A percentile compares a stretch with the other conserved stretches of the same genome.
Conservation (phyloP, 2,113 vertebrate genomes). For the Cyphomyrus discorhynchus region DNA sequence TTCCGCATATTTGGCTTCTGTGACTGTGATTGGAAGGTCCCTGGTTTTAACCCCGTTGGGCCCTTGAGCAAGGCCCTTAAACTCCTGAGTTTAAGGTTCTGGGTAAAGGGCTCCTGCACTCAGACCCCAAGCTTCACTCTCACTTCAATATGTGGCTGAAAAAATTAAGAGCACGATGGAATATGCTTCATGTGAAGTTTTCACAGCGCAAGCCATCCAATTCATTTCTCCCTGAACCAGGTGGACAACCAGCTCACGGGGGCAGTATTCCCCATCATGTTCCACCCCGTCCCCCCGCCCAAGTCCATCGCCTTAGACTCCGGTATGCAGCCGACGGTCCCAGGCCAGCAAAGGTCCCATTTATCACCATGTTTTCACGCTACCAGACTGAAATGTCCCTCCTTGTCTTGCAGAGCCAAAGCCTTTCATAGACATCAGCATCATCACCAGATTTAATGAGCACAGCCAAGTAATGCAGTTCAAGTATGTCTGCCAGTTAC, state of each 20-base stretch:
- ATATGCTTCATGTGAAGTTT: not conserved
- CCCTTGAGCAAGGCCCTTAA: not conserved
- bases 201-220: not conserved
- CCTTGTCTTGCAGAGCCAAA: conserved; percentile 74
- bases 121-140: not conserved
- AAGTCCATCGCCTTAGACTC: conserved; percentile 91
- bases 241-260: conserved; percentile 91
- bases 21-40: not conserved
- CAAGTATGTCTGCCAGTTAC: conserved; percentile 72
- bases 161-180: not conserved
- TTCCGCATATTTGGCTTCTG: not conserved
- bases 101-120: not conserved
- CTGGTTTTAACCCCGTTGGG: not conserved
- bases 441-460: conserved; percentile 91
- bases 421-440: conserved; percentile 87
- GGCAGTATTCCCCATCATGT: conserved; percentile 86
- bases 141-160: not conserved
- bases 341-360: not conserved
- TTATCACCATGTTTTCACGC: not conserved
- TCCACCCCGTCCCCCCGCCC: conserved; percentile 92
- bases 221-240: conserved; percentile 47
- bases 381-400: not conserved
- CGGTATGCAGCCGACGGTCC: conserved; percentile 56
- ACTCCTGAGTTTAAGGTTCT: not conserved
- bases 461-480: conserved; percentile 91